Evolutionary conservation across 2,797 vertebrate genomes (phyloP).

Genomic region (Clarias laeviceps): DNA sequence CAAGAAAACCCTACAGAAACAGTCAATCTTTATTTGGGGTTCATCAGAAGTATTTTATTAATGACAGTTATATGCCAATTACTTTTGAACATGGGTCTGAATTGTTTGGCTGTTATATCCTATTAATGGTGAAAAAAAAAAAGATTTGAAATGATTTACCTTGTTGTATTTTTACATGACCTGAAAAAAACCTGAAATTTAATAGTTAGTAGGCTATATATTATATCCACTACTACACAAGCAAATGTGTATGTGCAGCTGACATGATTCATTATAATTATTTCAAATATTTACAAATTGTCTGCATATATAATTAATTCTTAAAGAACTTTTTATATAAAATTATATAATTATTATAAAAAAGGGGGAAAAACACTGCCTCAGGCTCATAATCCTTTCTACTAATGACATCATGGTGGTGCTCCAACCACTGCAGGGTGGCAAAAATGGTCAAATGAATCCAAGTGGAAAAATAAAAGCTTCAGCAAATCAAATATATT

Average conservation of each 20-base stretch:
- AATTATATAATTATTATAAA: too few species aligned
- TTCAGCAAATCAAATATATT: slow-evolving; percentile 80
- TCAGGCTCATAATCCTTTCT: slow-evolving; percentile 83
- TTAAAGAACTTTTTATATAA: slow-evolving; percentile 61
- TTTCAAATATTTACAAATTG: slow-evolving; percentile 68
- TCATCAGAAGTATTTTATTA: neutral
- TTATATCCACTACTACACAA: slow-evolving; percentile 15
- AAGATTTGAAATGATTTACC: neutral
- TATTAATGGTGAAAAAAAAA: slow-evolving; percentile 42
- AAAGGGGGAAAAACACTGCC: slow-evolving; percentile 49
- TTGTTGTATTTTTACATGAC: neutral
- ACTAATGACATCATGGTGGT: slow-evolving; percentile 85
- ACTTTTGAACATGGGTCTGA: neutral
- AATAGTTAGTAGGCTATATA: neutral
- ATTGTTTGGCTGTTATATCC: neutral
- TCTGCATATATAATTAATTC: neutral
- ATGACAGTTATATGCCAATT: neutral
- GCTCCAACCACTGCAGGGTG: slow-evolving; percentile 73
- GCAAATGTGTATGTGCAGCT: slow-evolving; percentile 58
- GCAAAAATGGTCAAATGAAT: slow-evolving; percentile 80
- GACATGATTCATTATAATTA: slow-evolving; percentile 76
- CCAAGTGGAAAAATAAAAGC: slow-evolving; percentile 90
- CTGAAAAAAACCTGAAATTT: neutral
- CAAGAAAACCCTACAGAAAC: neutral
- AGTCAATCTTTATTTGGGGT: neutral